Evolutionary conservation across 2,888 invertebrate genomes (phyloP).

Genomic region (Tricholauxania praeusta): DNA sequence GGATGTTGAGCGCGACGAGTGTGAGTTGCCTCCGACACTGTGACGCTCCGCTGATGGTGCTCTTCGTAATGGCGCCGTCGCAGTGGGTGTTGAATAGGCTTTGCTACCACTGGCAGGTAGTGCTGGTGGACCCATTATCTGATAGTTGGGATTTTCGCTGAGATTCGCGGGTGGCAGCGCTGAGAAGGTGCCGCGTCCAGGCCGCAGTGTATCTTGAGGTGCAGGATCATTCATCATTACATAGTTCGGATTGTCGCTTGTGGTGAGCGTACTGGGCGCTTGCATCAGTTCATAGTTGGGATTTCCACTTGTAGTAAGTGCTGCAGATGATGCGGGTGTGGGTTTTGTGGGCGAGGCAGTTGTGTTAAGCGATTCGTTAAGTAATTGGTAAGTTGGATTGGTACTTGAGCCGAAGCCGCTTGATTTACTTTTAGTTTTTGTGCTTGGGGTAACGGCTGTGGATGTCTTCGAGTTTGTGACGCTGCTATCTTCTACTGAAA

Average conservation of each 20-base stretch:
- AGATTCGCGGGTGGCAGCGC: constrained; percentile 33
- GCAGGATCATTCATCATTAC: constrained; percentile 57
- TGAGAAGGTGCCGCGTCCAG: not conserved
- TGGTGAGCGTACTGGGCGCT: constrained; percentile 38
- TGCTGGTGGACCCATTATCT: constrained; percentile 48
- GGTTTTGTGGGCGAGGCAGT: constrained; percentile 40
- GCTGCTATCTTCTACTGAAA: constrained; percentile 36
- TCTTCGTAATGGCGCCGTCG: constrained; percentile 39
- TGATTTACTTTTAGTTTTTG: constrained; percentile 27
- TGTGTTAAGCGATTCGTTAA: constrained; percentile 53
- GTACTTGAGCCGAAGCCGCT: constrained; percentile 42
- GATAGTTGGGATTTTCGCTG: constrained; percentile 57
- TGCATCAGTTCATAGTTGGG: constrained; percentile 60
- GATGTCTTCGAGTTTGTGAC: constrained; percentile 29
- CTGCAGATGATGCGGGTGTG: constrained; percentile 32
- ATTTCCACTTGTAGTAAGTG: constrained; percentile 50
- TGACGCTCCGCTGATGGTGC: constrained; percentile 41
- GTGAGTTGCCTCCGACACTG: constrained; percentile 22
- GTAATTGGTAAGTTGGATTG: constrained; percentile 53
- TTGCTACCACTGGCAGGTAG: constrained; percentile 7
- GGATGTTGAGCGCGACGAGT: constrained; percentile 5
- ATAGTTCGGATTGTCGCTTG: constrained; percentile 54
- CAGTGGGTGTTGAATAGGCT: constrained; percentile 17
- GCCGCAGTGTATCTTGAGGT: not conserved
- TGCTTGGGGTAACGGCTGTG: constrained; percentile 34